phyloP scores from a whole-genome alignment of 2,888 invertebrate species.

The Andrena fulva region DNA sequence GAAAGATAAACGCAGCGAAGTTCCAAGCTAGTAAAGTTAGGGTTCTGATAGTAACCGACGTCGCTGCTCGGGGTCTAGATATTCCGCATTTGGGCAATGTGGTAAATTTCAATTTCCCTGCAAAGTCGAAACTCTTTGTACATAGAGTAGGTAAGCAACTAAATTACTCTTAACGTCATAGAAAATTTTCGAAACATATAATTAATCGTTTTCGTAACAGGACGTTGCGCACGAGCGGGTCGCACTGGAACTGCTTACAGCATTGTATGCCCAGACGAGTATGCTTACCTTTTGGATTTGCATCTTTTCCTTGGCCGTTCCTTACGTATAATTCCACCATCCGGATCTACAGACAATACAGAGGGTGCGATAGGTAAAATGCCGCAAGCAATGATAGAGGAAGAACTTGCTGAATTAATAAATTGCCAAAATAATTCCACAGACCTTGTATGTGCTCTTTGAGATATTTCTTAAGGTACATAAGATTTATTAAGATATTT shows the following conservation, averaged over 20 bases:
- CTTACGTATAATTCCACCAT: slow-evolving; percentile 86
- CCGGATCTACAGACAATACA: slow-evolving; percentile 84
- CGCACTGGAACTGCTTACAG: slow-evolving; percentile 96
- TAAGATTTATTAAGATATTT: slow-evolving; percentile 1
- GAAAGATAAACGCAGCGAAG: slow-evolving; percentile 97
- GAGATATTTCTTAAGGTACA: neutral
- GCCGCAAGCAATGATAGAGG: slow-evolving; percentile 93
- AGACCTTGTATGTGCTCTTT: slow-evolving; percentile 89
- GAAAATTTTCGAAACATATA: neutral
- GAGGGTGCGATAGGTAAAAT: slow-evolving; percentile 91
- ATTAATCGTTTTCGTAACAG: slow-evolving; percentile 82
- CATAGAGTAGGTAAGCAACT: slow-evolving; percentile 96
- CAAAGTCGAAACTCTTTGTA: slow-evolving; percentile 98
- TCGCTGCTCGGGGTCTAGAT: slow-evolving; percentile 99
- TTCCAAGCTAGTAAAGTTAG: slow-evolving; percentile 93
- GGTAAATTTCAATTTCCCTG: slow-evolving; percentile 98
- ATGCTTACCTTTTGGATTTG: slow-evolving; percentile 96
- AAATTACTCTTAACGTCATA: slow-evolving; percentile 3
- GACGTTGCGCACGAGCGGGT: slow-evolving; percentile 98
- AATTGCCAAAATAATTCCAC: slow-evolving; percentile 90
- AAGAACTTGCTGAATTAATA: slow-evolving; percentile 91
- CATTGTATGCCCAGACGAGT: slow-evolving; percentile 95
- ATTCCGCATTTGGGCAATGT: slow-evolving; percentile 98
- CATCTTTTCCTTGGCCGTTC: slow-evolving; percentile 96
- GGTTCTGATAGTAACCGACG: slow-evolving; percentile 97